Conservation (phyloP, 2,113 vertebrate genomes). For the Nesospiza acunhae region DNA sequence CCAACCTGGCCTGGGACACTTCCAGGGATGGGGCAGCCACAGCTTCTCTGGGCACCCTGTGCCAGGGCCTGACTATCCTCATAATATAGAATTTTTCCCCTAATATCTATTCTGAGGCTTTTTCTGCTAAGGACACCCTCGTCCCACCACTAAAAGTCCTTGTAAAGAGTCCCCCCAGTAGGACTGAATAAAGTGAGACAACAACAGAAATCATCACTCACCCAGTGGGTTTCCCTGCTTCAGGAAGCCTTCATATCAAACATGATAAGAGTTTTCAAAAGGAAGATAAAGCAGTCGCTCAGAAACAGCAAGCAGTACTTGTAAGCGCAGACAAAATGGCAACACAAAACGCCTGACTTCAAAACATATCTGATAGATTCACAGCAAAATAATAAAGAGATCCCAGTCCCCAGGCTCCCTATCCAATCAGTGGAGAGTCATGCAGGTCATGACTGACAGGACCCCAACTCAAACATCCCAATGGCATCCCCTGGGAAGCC, state of each 20-base stretch:
- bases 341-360: background rate
- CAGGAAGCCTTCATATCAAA: background rate
- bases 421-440: background rate
- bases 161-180: background rate
- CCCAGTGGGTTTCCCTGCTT: background rate
- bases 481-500: background rate
- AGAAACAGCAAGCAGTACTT: background rate
- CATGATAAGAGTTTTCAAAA: background rate
- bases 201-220: background rate
- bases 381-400: background rate
- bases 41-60: background rate
- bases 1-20: accelerated
- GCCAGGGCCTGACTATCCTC: accelerated
- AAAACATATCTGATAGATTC: background rate
- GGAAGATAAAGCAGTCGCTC: background rate
- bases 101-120: background rate
- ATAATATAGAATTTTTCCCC: accelerated
- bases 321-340: background rate
- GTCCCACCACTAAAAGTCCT: too few species aligned
- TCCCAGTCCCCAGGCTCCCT: background rate
- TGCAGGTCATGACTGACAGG: background rate
- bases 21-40: background rate
- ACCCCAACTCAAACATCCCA: background rate
- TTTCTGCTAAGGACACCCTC: background rate
- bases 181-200: background rate